Percentiles rank a stretch among this genome's conserved stretches.
These are phyloP conservation scores for Periophthalmus magnuspinnatus DNA, from an alignment of 2,797 vertebrate genomes.

Conservation along the genomic window DNA sequence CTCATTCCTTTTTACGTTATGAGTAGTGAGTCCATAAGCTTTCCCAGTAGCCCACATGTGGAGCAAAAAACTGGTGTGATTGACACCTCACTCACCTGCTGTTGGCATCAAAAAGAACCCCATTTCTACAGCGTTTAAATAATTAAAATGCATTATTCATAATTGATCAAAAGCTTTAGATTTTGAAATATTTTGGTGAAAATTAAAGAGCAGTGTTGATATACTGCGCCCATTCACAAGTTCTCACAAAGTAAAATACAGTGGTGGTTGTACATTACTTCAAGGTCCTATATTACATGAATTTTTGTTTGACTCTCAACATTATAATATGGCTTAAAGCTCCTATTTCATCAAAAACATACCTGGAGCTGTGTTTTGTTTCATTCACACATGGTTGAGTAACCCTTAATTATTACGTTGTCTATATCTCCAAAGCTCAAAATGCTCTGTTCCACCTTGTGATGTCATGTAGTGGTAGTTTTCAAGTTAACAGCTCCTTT, in stretches of 20 bases:
- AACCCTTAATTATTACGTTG: no score
- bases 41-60: neutral
- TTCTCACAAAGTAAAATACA: neutral
- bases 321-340: no score
- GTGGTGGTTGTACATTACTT: neutral
- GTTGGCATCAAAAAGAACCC: slow-evolving; percentile 10
- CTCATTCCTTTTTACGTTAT: neutral
- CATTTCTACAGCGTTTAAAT: slow-evolving; percentile 1
- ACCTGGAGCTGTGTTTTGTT: no score
- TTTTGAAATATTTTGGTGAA: neutral
- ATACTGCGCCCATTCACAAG: neutral
- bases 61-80: neutral
- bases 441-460: no score
- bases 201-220: neutral
- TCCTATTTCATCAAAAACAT: no score
- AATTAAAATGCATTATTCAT: slow-evolving; percentile 10
- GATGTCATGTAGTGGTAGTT: no score
- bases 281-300: no score
- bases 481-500: no score
- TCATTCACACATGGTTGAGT: no score
- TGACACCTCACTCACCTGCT: slow-evolving; percentile 7
- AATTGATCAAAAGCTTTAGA: neutral
- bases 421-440: no score
- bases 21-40: neutral
- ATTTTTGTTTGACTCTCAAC: no score